Evolutionary conservation across 2,888 invertebrate species (phyloP).

Genomic region (Trachelus tabidus): DNA sequence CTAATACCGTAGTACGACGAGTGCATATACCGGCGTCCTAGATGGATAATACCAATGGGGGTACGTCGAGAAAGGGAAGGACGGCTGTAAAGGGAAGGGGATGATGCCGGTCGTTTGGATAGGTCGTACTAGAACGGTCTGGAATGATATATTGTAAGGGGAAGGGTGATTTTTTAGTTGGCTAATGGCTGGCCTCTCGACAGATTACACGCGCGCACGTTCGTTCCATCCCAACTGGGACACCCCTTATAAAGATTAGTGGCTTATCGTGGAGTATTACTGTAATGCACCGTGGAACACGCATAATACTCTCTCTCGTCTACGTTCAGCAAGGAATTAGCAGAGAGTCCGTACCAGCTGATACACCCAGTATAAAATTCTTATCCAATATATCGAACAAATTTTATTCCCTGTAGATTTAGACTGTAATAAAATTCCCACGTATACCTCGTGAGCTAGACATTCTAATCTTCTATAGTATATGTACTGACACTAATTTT

Average conservation of each 20-base stretch:
- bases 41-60: slow-evolving; percentile 16
- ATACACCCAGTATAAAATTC: background rate
- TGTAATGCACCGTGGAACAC: slow-evolving; percentile 49
- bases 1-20: slow-evolving; percentile 46
- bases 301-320: slow-evolving; percentile 29
- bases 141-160: slow-evolving; percentile 54
- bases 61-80: slow-evolving; percentile 26
- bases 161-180: slow-evolving; percentile 34
- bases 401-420: background rate
- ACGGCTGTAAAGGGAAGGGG: slow-evolving; percentile 25
- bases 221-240: slow-evolving; percentile 47
- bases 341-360: background rate
- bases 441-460: background rate
- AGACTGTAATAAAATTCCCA: background rate
- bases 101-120: slow-evolving; percentile 18
- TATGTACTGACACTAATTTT: background rate
- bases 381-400: background rate
- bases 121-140: slow-evolving; percentile 16
- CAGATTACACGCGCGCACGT: slow-evolving; percentile 53
- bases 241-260: slow-evolving; percentile 57
- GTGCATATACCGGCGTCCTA: background rate
- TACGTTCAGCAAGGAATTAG: background rate
- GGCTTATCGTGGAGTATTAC: slow-evolving; percentile 58
- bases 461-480: background rate
- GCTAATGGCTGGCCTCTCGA: slow-evolving; percentile 58